Conservation (phyloP, 2,888 invertebrate genomes). For the Diaprepes abbreviatus region DNA sequence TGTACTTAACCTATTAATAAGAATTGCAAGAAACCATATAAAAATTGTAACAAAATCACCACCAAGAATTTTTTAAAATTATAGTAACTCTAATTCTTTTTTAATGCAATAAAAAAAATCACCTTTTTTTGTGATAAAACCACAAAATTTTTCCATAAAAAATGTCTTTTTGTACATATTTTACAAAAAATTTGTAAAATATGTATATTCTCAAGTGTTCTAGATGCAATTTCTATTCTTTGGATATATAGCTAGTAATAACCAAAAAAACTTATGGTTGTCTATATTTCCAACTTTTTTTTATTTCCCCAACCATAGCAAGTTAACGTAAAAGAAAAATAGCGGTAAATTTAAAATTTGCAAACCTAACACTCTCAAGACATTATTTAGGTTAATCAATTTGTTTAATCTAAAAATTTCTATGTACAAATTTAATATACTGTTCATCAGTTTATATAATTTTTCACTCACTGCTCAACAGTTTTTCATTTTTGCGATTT, state of each 20-base stretch:
- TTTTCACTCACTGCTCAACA: conserved; percentile 41
- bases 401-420: conserved; percentile 27
- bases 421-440: conserved; percentile 47
- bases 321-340: no score
- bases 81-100: not conserved
- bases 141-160: not conserved
- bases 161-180: not conserved
- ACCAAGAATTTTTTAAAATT: not conserved
- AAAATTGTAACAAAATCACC: not conserved
- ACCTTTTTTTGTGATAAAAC: conserved; percentile 2
- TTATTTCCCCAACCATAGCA: no score
- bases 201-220: not conserved
- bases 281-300: no score
- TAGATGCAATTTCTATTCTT: no score
- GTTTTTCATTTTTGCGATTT: not conserved
- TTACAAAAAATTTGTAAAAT: not conserved
- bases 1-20: no score
- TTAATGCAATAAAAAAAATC: conserved; percentile 17
- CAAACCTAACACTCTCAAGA: conserved; percentile 19
- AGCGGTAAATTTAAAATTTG: no score
- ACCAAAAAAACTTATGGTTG: no score
- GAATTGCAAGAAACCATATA: no score
- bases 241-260: no score
- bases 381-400: conserved; percentile 16
- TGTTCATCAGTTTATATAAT: conserved; percentile 47